Conservation (phyloP, 1,140 invertebrate genomes). For the Eubasilissa regina region DNA sequence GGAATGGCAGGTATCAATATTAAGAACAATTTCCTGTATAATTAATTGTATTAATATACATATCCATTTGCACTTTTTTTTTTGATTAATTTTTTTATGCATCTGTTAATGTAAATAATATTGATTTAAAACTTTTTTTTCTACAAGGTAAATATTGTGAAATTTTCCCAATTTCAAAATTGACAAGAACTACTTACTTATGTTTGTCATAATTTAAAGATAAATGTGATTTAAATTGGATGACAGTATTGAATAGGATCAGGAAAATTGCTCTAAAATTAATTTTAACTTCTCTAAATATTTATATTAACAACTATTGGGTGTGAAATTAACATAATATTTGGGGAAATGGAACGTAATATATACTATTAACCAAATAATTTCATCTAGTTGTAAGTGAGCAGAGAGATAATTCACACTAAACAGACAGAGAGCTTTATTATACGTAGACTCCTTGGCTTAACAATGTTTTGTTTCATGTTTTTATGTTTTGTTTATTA, state of each 20-base stretch:
- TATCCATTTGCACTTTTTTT: too few species aligned
- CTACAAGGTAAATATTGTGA: too few species aligned
- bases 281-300: conserved; percentile 9
- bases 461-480: conserved; percentile 13
- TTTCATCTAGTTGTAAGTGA: conserved; percentile 4
- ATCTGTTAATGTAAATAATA: too few species aligned
- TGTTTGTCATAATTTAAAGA: too few species aligned
- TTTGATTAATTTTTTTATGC: too few species aligned
- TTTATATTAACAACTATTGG: not conserved
- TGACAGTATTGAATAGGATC: not conserved
- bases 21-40: too few species aligned
- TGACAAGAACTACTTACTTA: too few species aligned
- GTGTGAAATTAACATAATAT: conserved; percentile 25
- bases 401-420: conserved; percentile 24
- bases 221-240: not conserved
- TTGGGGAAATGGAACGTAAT: conserved; percentile 30
- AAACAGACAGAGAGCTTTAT: conserved; percentile 32
- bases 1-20: not conserved
- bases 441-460: conserved; percentile 38
- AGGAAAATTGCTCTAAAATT: not conserved
- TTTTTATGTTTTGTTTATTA: conserved; percentile 9
- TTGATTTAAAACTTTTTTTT: too few species aligned
- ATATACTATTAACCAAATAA: conserved; percentile 29
- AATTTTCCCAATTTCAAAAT: too few species aligned
- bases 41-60: too few species aligned